phyloP scores from a whole-genome alignment of 1,140 invertebrate species.

The Halictus rubicundus region DNA sequence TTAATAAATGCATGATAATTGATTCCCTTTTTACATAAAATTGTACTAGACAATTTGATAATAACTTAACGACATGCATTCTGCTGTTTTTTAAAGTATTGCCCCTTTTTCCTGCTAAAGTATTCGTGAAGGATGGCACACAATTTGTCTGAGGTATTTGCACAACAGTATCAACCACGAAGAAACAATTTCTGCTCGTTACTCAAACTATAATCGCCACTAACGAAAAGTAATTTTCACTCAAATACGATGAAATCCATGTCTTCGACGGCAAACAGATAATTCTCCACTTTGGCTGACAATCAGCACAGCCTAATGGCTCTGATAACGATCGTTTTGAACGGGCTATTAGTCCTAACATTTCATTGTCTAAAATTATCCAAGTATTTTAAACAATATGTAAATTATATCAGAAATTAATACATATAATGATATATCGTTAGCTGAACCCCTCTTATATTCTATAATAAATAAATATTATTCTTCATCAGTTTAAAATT shows the following conservation, averaged over 20 bases:
- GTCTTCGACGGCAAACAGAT: not conserved
- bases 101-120: too few species aligned
- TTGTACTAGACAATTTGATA: too few species aligned
- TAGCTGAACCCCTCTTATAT: too few species aligned
- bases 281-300: not conserved
- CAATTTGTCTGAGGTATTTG: not conserved
- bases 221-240: conserved; percentile 28
- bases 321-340: not conserved
- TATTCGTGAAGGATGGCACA: not conserved
- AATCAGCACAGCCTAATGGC: not conserved
- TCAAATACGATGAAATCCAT: conserved; percentile 2
- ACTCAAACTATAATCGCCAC: not conserved
- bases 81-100: too few species aligned
- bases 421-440: too few species aligned
- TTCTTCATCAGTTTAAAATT: too few species aligned
- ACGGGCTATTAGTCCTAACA: not conserved
- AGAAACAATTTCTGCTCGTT: conserved; percentile 26
- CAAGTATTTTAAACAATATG: too few species aligned
- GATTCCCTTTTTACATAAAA: too few species aligned
- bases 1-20: too few species aligned
- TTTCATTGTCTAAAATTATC: not conserved
- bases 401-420: too few species aligned
- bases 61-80: too few species aligned
- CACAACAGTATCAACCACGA: not conserved
- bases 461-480: too few species aligned